Evolutionary conservation across 2,888 invertebrate genomes (phyloP).

Genomic region (Papilio elwesi): DNA sequence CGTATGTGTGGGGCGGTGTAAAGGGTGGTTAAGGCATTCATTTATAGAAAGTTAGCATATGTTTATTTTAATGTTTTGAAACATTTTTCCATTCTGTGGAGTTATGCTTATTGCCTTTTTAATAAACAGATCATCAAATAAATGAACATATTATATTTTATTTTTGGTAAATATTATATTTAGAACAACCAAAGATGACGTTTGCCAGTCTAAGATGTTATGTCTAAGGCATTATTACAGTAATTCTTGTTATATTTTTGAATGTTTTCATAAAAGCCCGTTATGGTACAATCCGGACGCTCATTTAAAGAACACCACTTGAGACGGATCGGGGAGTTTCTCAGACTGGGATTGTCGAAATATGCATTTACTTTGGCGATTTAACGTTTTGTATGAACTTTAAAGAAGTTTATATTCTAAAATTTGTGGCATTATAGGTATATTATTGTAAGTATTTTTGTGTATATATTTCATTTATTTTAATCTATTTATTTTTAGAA

Average conservation of each 20-base stretch:
- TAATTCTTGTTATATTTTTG: slow-evolving; percentile 16
- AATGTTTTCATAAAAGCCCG: slow-evolving; percentile 42
- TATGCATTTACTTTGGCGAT: slow-evolving; percentile 57
- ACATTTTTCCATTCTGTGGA: neutral
- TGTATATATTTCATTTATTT: neutral
- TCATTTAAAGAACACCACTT: slow-evolving; percentile 66
- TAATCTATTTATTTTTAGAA: slow-evolving; percentile 59
- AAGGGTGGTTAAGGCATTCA: slow-evolving; percentile 60
- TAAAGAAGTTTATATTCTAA: neutral
- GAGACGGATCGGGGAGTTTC: slow-evolving; percentile 63
- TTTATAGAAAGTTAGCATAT: slow-evolving; percentile 46
- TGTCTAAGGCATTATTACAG: neutral
- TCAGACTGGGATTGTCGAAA: slow-evolving; percentile 57
- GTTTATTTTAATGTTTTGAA: slow-evolving; percentile 46
- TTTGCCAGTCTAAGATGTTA: too few species aligned
- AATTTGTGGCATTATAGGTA: too few species aligned
- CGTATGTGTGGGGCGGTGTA: slow-evolving; percentile 55
- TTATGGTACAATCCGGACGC: slow-evolving; percentile 57
- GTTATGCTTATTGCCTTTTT: neutral
- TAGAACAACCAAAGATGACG: neutral
- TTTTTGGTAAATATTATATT: neutral
- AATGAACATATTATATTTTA: neutral
- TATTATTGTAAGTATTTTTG: too few species aligned
- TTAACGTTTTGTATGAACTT: slow-evolving; percentile 42
- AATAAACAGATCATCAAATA: neutral